Evolutionary conservation across 2,888 invertebrate species (phyloP).

Genomic region (Caenorhabditis imperialis): DNA sequence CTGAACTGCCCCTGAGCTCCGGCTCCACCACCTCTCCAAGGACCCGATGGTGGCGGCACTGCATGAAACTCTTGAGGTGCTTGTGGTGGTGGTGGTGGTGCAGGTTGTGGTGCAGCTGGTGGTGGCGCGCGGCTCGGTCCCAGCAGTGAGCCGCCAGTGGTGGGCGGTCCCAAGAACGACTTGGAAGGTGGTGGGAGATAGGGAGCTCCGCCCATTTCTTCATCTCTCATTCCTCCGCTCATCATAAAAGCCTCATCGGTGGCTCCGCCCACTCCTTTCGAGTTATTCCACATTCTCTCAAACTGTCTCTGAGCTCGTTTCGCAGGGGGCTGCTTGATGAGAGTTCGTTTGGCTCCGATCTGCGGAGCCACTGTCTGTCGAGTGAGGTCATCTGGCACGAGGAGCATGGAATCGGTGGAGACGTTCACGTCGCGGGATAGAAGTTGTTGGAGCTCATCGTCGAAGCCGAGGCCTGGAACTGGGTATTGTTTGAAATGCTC

Average conservation of each 20-base stretch:
- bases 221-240: conserved; percentile 53
- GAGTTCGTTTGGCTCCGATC: conserved; percentile 68
- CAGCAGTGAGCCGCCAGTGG: conserved; percentile 41
- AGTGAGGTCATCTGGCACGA: conserved; percentile 65
- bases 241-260: conserved; percentile 48
- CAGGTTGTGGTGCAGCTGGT: conserved; percentile 2
- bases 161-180: conserved; percentile 47
- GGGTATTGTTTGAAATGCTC: no score
- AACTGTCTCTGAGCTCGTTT: conserved; percentile 77
- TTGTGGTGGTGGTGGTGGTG: conserved; percentile 18
- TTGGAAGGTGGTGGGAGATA: conserved; percentile 22
- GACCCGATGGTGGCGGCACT: background rate
- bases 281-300: conserved; percentile 76
- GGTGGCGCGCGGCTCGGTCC: conserved; percentile 46
- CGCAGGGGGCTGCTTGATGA: conserved; percentile 77
- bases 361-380: conserved; percentile 39
- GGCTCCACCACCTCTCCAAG: conserved; percentile 5
- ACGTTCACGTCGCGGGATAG: conserved; percentile 19
- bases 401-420: conserved; percentile 36
- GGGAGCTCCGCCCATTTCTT: conserved; percentile 18
- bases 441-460: conserved; percentile 87
- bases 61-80: background rate
- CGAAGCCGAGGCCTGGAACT: conserved; percentile 98
- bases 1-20: background rate
- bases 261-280: conserved; percentile 55